Evolutionary conservation across 2,113 vertebrate genomes (phyloP), one percentile per base, ranked within the genome.

Genomic region (Benitochromis conjunctus): DNA sequence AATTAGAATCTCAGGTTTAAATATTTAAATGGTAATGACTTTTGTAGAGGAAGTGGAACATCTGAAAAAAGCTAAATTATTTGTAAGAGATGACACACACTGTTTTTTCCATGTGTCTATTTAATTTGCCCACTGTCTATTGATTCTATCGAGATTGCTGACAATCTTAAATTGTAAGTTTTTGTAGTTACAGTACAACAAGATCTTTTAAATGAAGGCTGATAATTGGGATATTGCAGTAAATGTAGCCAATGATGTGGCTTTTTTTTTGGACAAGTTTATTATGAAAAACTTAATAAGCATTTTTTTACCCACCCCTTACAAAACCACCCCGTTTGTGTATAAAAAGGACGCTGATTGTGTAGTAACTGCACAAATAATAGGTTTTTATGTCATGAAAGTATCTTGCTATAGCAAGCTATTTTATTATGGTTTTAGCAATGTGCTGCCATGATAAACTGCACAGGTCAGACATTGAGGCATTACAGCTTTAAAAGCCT

Each of bases 1-100:
- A 91, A 85, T 80, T 91, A 82, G 48, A 89, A 95, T 94, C 95
- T 96, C 96, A 96, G 95, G 95, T 96, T 93, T 91, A 92, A 94
- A 92, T 92, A 91, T 88, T 81, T 43, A 88, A 87, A 90, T 54
- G 56, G 71, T 82, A 83, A 85, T 90, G 51, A 81, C 9, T 94
- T 95, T 89, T 85, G 10, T 83, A 92, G 29, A 85, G 54, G 7
- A 56, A 78, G 86, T 83, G 74, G 86, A 90, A 91, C 93, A 90
- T 84, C 24, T 81, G 77, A 82, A 66, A 66, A 85, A 71, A 80
- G 62, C 58, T 31, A 7, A 87, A 88, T n/a, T 82, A 82, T 92
- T 93, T 92, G 7, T 91, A 86, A 91, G 26, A 62, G 8, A 14
- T 14, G 3, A 46, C 38, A 10, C 64, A 6, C 21, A 14, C 12